Percentiles rank a stretch among this genome's conserved stretches.
These are phyloP conservation scores for Mizuhopecten yessoensis DNA, from an alignment of 1,140 invertebrate species.

Conservation along the genomic window DNA sequence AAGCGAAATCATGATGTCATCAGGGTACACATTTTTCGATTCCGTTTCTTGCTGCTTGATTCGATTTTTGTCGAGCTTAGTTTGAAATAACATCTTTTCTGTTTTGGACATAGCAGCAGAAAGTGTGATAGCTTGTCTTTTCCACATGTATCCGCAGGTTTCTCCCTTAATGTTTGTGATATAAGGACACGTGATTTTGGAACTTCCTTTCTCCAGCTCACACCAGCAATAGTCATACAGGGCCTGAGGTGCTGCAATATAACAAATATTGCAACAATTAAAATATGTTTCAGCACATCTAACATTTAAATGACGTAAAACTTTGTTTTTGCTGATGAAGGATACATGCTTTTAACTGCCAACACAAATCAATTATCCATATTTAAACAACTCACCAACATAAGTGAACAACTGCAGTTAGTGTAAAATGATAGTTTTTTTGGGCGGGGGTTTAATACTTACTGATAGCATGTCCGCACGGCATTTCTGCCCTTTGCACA, in stretches of 20 bases:
- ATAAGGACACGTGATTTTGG: not conserved
- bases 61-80: not conserved
- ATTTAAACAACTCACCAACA: too few species aligned
- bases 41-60: not conserved
- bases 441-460: not conserved
- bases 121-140: not conserved
- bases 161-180: not conserved
- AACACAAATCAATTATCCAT: too few species aligned
- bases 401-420: not conserved
- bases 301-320: too few species aligned
- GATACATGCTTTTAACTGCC: too few species aligned
- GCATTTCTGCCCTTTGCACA: not conserved
- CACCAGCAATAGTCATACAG: constrained; percentile 11
- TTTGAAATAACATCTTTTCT: not conserved
- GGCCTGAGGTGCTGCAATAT: not conserved
- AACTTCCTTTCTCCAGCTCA: not conserved
- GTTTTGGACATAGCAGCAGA: not conserved
- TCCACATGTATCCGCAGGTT: not conserved
- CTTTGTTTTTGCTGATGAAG: too few species aligned
- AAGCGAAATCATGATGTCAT: not conserved
- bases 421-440: too few species aligned
- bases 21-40: not conserved
- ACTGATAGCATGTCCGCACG: not conserved
- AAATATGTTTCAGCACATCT: too few species aligned
- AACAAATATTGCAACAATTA: not conserved